Conservation (phyloP, 2,113 vertebrate genomes). For the Lates calcarifer region DNA sequence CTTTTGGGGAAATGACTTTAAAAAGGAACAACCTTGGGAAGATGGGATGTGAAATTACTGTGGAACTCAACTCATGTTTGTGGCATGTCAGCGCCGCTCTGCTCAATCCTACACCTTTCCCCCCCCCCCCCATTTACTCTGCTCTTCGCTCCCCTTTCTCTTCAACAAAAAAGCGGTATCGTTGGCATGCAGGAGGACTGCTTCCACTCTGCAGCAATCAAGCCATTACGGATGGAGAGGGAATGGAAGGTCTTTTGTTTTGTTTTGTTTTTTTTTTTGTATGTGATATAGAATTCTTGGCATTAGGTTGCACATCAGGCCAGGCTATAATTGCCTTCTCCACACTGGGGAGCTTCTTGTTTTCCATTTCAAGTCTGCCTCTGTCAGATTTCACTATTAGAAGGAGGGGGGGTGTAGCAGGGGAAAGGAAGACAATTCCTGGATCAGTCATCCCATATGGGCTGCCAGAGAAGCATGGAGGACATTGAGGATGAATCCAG, state of each 20-base stretch:
- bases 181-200: slow-evolving; percentile 51
- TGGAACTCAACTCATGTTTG: slow-evolving; percentile 34
- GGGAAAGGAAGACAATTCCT: slow-evolving; percentile 63
- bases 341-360: slow-evolving; percentile 68
- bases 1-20: slow-evolving; percentile 32
- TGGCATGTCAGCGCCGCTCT: slow-evolving; percentile 30
- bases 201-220: slow-evolving; percentile 47
- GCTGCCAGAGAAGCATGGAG: slow-evolving; percentile 41
- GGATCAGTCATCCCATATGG: slow-evolving; percentile 48
- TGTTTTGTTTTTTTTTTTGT: slow-evolving; percentile 29
- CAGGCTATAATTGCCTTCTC: slow-evolving; percentile 72
- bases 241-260: slow-evolving; percentile 43
- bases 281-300: slow-evolving; percentile 57
- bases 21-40: slow-evolving; percentile 38
- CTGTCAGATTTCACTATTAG: slow-evolving; percentile 70
- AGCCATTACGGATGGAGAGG: slow-evolving; percentile 44
- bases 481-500: slow-evolving; percentile 47
- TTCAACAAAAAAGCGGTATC: slow-evolving; percentile 12
- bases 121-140: slow-evolving; percentile 6
- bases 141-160: slow-evolving; percentile 16
- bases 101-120: slow-evolving; percentile 16
- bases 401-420: slow-evolving; percentile 23
- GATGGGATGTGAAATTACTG: slow-evolving; percentile 56
- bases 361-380: slow-evolving; percentile 74
- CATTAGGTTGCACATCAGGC: slow-evolving; percentile 70